These are phyloP conservation scores for Grapholita molesta DNA, from an alignment of 1,140 invertebrate species.

Conservation along the genomic window DNA sequence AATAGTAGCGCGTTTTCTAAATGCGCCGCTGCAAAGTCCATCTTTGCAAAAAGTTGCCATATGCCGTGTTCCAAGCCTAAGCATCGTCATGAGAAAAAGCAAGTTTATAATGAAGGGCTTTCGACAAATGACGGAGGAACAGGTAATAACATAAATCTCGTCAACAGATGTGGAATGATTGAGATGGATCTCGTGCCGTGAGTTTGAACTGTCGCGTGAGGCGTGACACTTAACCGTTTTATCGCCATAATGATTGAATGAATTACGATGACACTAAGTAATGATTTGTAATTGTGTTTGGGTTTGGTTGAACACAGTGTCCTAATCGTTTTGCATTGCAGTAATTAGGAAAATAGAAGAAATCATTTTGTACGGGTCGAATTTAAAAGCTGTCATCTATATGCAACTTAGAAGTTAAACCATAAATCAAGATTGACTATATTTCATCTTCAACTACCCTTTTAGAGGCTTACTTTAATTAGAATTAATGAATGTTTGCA, in stretches of 20 bases:
- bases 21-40: background rate
- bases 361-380: background rate
- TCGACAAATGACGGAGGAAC: background rate
- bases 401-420: background rate
- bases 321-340: background rate
- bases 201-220: background rate
- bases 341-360: too few species aligned
- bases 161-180: background rate
- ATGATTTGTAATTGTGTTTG: background rate
- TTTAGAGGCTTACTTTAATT: background rate
- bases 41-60: background rate
- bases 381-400: background rate
- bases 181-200: background rate
- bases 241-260: background rate
- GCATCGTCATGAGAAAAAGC: background rate
- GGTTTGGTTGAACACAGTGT: background rate
- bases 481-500: background rate
- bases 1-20: background rate
- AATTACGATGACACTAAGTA: background rate
- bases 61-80: background rate
- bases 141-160: background rate
- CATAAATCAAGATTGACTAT: background rate
- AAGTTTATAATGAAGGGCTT: background rate
- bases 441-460: background rate
- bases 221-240: background rate